Conservation (phyloP, 2,888 invertebrate species). For the Eucera pruinosa region DNA sequence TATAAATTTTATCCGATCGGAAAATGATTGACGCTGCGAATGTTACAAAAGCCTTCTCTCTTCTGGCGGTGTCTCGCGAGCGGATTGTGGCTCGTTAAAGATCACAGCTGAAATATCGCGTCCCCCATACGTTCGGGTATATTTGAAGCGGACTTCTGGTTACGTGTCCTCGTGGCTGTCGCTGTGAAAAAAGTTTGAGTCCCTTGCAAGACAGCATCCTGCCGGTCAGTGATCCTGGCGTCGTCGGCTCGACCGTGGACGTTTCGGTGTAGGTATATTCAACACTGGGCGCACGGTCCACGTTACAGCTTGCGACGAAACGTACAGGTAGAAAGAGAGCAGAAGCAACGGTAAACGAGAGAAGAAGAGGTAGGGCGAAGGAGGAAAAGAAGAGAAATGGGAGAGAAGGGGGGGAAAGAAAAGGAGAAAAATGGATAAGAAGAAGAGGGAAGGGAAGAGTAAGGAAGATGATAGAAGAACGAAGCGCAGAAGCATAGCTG, state of each 20-base stretch:
- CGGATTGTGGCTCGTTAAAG: conserved; percentile 59
- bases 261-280: conserved; percentile 68
- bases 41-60: not conserved
- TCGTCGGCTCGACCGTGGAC: conserved; percentile 10
- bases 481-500: conserved; percentile 63
- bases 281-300: conserved; percentile 44
- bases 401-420: not conserved
- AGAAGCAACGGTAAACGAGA: conserved; percentile 11
- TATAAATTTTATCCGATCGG: conserved; percentile 42
- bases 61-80: not conserved
- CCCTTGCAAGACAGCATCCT: conserved; percentile 67
- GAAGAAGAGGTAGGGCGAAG: not conserved
- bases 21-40: conserved; percentile 21
- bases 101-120: conserved; percentile 58
- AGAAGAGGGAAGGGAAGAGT: not conserved
- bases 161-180: conserved; percentile 68
- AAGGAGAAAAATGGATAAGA: too few species aligned
- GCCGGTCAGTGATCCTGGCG: conserved; percentile 70
- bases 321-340: conserved; percentile 7
- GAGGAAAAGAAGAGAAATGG: too few species aligned
- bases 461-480: not conserved
- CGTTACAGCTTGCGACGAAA: conserved; percentile 38
- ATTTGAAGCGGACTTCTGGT: conserved; percentile 59
- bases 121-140: conserved; percentile 44
- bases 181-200: conserved; percentile 66